phyloP scores from a whole-genome alignment of 2,797 vertebrate species.

The Vireo griseus region DNA sequence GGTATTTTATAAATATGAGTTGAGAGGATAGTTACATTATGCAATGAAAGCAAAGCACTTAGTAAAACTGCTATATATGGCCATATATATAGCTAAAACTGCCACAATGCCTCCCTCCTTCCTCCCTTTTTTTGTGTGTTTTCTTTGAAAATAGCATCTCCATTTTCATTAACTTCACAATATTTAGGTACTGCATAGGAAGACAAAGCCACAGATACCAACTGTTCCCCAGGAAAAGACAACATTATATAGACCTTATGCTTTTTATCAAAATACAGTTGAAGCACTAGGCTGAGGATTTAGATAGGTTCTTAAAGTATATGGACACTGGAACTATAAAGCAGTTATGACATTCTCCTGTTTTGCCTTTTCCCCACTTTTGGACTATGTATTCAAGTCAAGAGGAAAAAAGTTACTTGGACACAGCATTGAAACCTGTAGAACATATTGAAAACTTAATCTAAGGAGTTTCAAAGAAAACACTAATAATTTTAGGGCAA shows the following conservation, averaged over 20 bases:
- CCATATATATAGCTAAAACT: neutral
- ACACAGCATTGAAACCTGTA: neutral
- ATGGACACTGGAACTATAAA: neutral
- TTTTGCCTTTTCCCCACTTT: neutral
- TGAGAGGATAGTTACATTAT: neutral
- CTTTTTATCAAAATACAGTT: neutral
- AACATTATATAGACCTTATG: neutral
- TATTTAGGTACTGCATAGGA: neutral
- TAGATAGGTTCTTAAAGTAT: neutral
- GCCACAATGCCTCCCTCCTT: fast-evolving
- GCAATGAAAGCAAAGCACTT: neutral
- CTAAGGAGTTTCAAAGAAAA: neutral
- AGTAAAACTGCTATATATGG: neutral
- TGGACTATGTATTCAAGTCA: neutral
- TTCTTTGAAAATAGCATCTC: neutral
- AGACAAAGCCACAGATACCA: neutral
- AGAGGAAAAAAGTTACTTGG: neutral
- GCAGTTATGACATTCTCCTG: neutral
- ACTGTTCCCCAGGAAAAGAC: neutral
- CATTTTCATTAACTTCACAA: neutral
- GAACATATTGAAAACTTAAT: neutral
- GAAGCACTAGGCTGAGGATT: neutral
- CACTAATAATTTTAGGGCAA: neutral
- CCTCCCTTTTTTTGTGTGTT: neutral
- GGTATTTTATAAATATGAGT: neutral